phyloP scores from a whole-genome alignment of 2,888 invertebrate genomes.

The Eupithecia vulgata region DNA sequence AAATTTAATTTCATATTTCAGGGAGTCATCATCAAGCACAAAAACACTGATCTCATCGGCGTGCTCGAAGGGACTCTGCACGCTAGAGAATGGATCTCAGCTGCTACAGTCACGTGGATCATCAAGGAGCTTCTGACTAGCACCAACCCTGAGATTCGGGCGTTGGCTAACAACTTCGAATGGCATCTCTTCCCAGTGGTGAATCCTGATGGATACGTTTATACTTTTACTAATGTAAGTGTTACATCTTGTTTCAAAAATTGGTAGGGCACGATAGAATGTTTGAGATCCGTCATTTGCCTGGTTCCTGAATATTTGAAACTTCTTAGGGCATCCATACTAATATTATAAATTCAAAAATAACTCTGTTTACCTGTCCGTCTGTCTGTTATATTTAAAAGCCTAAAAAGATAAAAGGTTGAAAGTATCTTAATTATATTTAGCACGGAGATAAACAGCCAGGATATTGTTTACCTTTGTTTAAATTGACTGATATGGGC shows the following conservation, averaged over 20 bases:
- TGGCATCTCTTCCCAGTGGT: slow-evolving; percentile 90
- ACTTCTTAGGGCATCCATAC: neutral
- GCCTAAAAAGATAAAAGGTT: too few species aligned
- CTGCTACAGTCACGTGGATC: slow-evolving; percentile 87
- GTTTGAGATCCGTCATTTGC: neutral
- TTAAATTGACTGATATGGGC: too few species aligned
- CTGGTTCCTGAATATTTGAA: neutral
- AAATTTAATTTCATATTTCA: slow-evolving; percentile 35
- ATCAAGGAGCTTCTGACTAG: slow-evolving; percentile 88
- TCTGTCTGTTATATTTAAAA: too few species aligned
- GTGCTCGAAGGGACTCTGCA: slow-evolving; percentile 87
- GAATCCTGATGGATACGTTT: slow-evolving; percentile 90
- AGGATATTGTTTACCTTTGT: too few species aligned
- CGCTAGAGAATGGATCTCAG: slow-evolving; percentile 90
- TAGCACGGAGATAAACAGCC: too few species aligned
- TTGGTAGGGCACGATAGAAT: neutral
- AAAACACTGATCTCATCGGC: slow-evolving; percentile 70
- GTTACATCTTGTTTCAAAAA: neutral
- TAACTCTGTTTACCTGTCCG: too few species aligned
- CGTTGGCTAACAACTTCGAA: slow-evolving; percentile 86
- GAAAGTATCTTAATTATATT: too few species aligned
- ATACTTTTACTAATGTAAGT: slow-evolving; percentile 86
- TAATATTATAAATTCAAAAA: too few species aligned
- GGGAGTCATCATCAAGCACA: slow-evolving; percentile 78
- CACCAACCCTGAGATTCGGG: slow-evolving; percentile 76